Base-by-base conservation (phyloP, 2,797 vertebrate genomes). In the Spondyliosoma cantharus region DNA sequence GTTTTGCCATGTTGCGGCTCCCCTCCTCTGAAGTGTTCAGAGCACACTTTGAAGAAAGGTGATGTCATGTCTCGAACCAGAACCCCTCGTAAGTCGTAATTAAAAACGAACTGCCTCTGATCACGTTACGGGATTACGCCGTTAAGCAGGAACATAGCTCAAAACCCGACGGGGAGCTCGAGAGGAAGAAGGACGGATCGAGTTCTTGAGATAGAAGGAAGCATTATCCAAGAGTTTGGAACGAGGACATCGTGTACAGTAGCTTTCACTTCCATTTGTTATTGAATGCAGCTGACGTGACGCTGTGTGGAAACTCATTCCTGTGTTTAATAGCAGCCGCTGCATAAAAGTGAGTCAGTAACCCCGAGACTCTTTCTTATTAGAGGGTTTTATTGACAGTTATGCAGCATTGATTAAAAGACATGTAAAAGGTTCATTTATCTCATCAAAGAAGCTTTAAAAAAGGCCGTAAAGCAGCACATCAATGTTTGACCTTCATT, bases 31-130 rank as follows among this genome's bases (percentile, higher is more conserved):
- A 78, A 70, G 46, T 52, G 78, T 76, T 52, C 68, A 61, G 68
- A 78, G 57, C 20, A 14, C 75, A 58, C 86, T 86, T 88, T 89
- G 84, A 90, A 89, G 84, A 66, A 32, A 59, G 71, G 77, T 87
- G 87, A 89, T 87, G 89, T 92, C 87, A 90, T 70, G 62, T 73
- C 71, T 78, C 53, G 3, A 78, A 89, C 80, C 81, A 84, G 76
- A 82, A 29, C 32, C 69, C 37, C n/a, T 76, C 22, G 4, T 77
- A 74, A 76, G 50, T 76, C 61, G 70, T 90, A 90, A 94, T 92
- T 91, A 92, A 83, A 91, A 87, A 81, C 78, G 85, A 87, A 37
- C 65, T 16, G 72, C 71, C 77, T 85, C 69, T 85, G 83, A 91
- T 90, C 87, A 78, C 62, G 42, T 90, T 86, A 86, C 85, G 56